Conservation (phyloP, 2,113 vertebrate species). For the Triplophysa rosa region DNA sequence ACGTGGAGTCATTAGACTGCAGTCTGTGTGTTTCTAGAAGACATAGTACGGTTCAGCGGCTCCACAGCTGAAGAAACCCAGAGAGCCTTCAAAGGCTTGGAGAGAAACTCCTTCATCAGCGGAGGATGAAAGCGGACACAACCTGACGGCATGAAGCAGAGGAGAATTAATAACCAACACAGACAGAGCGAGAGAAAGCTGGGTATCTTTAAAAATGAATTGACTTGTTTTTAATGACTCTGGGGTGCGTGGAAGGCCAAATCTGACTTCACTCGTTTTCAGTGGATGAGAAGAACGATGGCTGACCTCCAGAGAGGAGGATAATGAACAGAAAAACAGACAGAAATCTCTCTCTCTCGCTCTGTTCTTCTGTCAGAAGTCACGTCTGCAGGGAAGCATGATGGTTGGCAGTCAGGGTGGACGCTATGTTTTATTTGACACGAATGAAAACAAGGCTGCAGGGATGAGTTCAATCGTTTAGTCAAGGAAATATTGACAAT, state of each 20-base stretch:
- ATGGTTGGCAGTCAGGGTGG: not conserved
- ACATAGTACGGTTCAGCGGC: not conserved
- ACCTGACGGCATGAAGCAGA: conserved; percentile 13
- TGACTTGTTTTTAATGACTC: conserved; percentile 55
- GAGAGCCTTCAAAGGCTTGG: conserved; percentile 41
- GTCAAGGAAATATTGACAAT: too few relatives aligned
- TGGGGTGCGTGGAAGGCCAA: conserved; percentile 51
- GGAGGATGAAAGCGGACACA: conserved; percentile 37
- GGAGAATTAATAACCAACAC: conserved; percentile 22
- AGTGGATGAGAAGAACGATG: conserved; percentile 1
- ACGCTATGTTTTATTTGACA: not conserved
- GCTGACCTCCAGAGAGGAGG: not conserved
- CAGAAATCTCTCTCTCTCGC: not conserved
- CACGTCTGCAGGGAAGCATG: not conserved
- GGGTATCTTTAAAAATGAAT: conserved; percentile 44
- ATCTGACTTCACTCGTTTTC: conserved; percentile 35
- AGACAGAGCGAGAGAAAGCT: conserved; percentile 2
- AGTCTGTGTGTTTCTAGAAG: not conserved
- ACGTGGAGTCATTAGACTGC: not conserved
- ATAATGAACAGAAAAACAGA: conserved; percentile 9
- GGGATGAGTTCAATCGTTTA: not conserved
- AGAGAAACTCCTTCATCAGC: conserved; percentile 35
- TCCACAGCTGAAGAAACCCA: conserved; percentile 23
- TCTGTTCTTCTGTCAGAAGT: conserved; percentile 18
- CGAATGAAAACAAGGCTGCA: not conserved